Evolutionary conservation across 1,140 invertebrate species (phyloP), one percentile per base, ranked within the genome.

Genomic region (Diorhabda carinulata): DNA sequence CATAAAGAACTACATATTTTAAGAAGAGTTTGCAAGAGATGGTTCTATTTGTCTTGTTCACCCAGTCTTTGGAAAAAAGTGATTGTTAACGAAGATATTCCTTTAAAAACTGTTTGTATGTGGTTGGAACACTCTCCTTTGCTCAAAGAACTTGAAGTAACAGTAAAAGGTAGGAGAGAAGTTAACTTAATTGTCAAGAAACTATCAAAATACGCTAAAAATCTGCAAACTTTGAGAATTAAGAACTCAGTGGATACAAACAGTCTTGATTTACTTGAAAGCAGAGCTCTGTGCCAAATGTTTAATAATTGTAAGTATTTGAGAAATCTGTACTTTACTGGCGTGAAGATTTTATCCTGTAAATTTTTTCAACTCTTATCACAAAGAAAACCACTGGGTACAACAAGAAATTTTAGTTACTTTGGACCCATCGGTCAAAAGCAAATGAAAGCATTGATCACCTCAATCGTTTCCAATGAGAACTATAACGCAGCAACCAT

Each of bases 281-380:
- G 47, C 47, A 52, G n/a, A 52, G n/a, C 6, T 52, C 3, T 52
- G 47, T 52, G 47, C 3, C 6, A 52, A 52, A 52, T 52, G 6
- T n/a, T 52, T 52, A 2, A 4, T 8, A 4, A n/a, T 52, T 52
- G 47, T 52, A 52, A 4, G n/a, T 4, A 52, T 52, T n/a, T 52
- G 6, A 52, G n/a, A 6, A n/a, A 52, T 52, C 6, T 52, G 2
- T 8, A 52, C 47, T 52, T 52, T 4, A 8, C 61, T 42, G 10
- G 10, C 3, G 6, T 10, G 42, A 43, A 7, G 10, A 41, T 57
- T 64, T 5, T 64, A 10, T 43, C 43, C 9, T n/a, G 56, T 4
- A 25, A 42, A 66, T 56, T 59, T 57, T 58, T 57, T 66, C 44
- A 40, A 9, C 43, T 47, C 5, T 56, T 52, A 43, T 10, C 40